Base-by-base conservation (phyloP, 1,140 invertebrate genomes). In the Aphelinus certus region DNA sequence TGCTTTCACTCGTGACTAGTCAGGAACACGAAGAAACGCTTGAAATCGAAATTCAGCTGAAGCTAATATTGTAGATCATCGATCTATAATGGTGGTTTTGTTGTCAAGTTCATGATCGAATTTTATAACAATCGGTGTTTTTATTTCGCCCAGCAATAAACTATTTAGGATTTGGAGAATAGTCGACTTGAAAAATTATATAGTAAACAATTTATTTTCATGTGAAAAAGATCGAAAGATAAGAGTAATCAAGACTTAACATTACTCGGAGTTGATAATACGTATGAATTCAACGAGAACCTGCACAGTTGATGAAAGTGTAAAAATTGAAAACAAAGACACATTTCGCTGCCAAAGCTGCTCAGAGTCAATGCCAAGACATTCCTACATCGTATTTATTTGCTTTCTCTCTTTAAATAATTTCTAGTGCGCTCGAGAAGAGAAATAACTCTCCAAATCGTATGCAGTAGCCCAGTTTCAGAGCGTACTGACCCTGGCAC, bases 391-490 rank as follows among this genome's bases (percentile, higher is more conserved):
- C 56, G 3, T 51, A 63, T 46, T 57, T 7, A 42, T 9, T 65
- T 26, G 73, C 73, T 74, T 74, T 74, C 73, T 68, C 72, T 62
- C 64, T 73, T 53, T 66, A 42, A 48, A 63, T 64, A 63, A 51
- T 58, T 51, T 61, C 58, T 5, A 9, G 43, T 46, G 47, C 5
- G 67, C 51, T 9, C 51, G 51, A 53, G 51, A 4, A 53, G 51
- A 57, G 55, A 67, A 45, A 61, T 73, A 67, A 73, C 71, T 73
- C 67, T 73, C 71, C 64, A 67, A 73, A 67, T 45, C 5, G 56
- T 10, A 47, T 61, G 65, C 57, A 10, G 63, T 46, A 73, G 62
- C 64, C 64, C 56, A 66, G 64, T 73, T 73, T 72, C 60, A 62
- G 26, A 53, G 71, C 47, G 43, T 58, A 65, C 58, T 49, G 71